Evolutionary conservation across 2,888 invertebrate genomes (phyloP).

Genomic region (Chrysolina haemoptera): DNA sequence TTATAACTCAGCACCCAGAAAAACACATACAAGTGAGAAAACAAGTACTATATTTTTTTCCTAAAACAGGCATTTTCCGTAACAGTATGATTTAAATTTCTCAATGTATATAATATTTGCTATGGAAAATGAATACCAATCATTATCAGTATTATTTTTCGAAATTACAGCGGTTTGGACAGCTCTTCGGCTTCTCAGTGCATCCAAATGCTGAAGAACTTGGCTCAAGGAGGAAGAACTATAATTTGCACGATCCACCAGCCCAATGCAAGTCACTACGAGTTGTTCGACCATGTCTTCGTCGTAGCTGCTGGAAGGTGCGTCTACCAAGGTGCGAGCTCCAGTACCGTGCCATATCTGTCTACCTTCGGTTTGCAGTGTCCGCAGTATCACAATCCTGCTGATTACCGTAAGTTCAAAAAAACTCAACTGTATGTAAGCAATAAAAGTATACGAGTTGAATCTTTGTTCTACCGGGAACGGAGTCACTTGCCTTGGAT

Average conservation of each 20-base stretch:
- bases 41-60: too few species aligned
- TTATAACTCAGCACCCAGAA: too few species aligned
- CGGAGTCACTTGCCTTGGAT: too few species aligned
- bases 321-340: conserved; percentile 89
- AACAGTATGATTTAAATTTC: too few species aligned
- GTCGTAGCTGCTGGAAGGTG: conserved; percentile 90
- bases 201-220: conserved; percentile 81
- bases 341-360: conserved; percentile 86
- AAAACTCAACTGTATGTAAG: too few species aligned
- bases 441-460: too few species aligned
- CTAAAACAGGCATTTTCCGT: too few species aligned
- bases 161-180: conserved; percentile 85
- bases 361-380: conserved; percentile 85
- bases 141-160: too few species aligned
- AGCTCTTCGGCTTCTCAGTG: conserved; percentile 89
- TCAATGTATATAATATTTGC: too few species aligned
- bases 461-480: too few species aligned
- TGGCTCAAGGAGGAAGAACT: conserved; percentile 88
- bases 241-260: conserved; percentile 96
- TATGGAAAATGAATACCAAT: too few species aligned
- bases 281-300: conserved; percentile 93
- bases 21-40: too few species aligned
- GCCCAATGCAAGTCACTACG: conserved; percentile 90
- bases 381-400: conserved; percentile 96
- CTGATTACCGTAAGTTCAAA: conserved; percentile 89